These are phyloP conservation scores for Acanthurus lineatus DNA, from an alignment of 2,797 vertebrate genomes.

Conservation along the genomic window DNA sequence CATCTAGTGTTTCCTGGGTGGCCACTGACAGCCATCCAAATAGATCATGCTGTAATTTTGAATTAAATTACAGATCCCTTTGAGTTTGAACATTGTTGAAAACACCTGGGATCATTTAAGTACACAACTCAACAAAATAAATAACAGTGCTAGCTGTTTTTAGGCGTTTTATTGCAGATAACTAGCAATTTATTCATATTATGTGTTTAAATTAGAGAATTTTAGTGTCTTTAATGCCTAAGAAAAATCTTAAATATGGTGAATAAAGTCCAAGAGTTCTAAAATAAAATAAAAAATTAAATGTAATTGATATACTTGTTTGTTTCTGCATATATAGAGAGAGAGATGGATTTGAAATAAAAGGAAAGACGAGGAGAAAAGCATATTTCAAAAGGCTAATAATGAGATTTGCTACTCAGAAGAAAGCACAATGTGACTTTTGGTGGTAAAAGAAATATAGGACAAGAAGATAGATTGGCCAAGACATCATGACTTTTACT, in stretches of 20 bases:
- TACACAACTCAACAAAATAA: no score
- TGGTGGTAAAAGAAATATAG: not conserved
- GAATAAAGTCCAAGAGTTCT: not conserved
- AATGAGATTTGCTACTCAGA: not conserved
- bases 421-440: not conserved
- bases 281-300: not conserved
- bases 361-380: not conserved
- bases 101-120: no score
- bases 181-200: no score
- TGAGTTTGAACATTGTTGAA: no score
- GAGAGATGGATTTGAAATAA: not conserved
- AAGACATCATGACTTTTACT: not conserved
- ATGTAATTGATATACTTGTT: not conserved
- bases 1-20: no score
- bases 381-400: not conserved
- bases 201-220: not conserved
- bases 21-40: no score
- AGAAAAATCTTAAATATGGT: not conserved
- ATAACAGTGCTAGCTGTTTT: no score
- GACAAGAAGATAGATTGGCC: not conserved
- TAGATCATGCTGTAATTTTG: no score
- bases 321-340: no score
- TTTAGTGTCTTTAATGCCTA: not conserved
- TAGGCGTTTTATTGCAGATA: no score
- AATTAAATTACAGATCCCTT: no score